A percentile compares a stretch with the other conserved stretches of the same genome.
phyloP scores from a whole-genome alignment of 2,888 invertebrate genomes.

The Thymelicus acteon region DNA sequence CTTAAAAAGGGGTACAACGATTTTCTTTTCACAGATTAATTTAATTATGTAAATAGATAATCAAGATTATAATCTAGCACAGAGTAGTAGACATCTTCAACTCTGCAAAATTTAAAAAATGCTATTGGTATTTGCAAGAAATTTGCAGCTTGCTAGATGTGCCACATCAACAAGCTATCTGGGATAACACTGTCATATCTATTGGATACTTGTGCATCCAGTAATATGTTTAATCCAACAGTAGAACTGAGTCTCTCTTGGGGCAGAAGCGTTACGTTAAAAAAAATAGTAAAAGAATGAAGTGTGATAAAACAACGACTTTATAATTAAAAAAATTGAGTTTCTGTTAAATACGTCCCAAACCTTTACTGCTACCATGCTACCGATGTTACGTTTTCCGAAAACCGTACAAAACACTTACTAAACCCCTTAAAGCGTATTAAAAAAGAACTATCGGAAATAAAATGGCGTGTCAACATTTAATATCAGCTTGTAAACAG shows the following conservation, averaged over 20 bases:
- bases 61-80: too few species aligned
- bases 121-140: too few species aligned
- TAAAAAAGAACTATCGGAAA: conserved; percentile 54
- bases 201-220: neutral
- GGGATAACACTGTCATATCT: neutral
- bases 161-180: too few species aligned
- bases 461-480: conserved; percentile 70
- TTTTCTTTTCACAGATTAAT: too few species aligned
- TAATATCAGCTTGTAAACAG: conserved; percentile 74
- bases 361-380: conserved; percentile 21
- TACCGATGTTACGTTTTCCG: conserved; percentile 30
- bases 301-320: neutral
- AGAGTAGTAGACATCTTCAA: too few species aligned
- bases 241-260: neutral
- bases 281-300: conserved; percentile 2
- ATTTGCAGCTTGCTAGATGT: too few species aligned
- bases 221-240: neutral
- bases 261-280: too few species aligned
- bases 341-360: neutral
- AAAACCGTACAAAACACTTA: conserved; percentile 24
- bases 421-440: conserved; percentile 31
- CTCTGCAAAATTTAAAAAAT: too few species aligned
- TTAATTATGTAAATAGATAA: too few species aligned
- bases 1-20: too few species aligned
- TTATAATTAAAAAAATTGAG: conserved; percentile 5